A percentile compares a stretch with the other conserved stretches of the same genome.
Evolutionary conservation across 2,113 vertebrate genomes (phyloP).

Genomic region (Emydocephalus ijimae): DNA sequence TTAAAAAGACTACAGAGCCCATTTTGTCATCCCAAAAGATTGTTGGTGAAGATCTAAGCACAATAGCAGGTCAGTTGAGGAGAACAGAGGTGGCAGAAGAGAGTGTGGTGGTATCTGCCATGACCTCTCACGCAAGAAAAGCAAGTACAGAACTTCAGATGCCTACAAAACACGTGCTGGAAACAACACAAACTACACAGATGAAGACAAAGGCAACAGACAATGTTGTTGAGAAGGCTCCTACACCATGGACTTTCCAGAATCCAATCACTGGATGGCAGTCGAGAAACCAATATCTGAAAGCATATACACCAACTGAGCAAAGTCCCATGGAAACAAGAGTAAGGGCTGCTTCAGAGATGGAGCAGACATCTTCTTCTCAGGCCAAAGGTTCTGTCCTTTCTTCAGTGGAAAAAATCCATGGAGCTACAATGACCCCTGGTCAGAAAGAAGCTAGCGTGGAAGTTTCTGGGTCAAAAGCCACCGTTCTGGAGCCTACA

Average conservation of each 20-base stretch:
- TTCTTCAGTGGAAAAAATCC: background rate
- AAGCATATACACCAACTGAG: too few species aligned
- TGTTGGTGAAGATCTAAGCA: background rate
- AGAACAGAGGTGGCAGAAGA: background rate
- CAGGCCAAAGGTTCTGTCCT: background rate
- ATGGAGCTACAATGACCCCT: background rate
- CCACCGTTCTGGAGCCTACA: accelerated
- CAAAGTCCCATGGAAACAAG: background rate
- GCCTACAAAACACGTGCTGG: background rate
- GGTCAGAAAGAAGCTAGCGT: background rate
- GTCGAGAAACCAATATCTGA: background rate
- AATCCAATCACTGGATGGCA: background rate
- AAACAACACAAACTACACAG: background rate
- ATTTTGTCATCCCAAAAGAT: background rate
- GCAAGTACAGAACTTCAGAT: too few species aligned
- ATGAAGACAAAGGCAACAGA: background rate
- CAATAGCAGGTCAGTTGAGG: too few species aligned
- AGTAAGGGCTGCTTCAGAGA: background rate
- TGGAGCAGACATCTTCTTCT: background rate
- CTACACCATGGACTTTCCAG: background rate
- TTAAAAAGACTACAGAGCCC: background rate
- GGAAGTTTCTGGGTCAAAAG: background rate
- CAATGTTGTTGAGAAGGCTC: background rate
- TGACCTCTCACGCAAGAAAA: background rate
- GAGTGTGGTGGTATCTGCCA: background rate